Evolutionary conservation across 2,113 vertebrate species (phyloP).

Genomic region (Oncorhynchus gorbuscha): DNA sequence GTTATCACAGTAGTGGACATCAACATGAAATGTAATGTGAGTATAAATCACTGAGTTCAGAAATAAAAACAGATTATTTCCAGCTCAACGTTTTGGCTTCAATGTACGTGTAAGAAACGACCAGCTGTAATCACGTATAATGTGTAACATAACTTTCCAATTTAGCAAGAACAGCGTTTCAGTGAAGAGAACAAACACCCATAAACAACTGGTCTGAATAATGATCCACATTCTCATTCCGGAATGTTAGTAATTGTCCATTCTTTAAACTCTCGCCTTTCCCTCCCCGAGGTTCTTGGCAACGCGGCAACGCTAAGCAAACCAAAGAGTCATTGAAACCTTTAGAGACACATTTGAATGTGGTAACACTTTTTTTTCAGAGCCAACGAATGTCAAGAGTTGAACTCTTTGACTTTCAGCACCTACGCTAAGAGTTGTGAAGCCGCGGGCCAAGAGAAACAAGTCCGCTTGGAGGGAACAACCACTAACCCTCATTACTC

Average conservation of each 20-base stretch:
- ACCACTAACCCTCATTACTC: conserved; percentile 35
- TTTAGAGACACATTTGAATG: conserved; percentile 23
- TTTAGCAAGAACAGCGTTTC: neutral
- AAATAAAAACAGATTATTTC: too few relatives aligned
- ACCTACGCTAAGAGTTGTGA: conserved; percentile 45
- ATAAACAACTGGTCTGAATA: conserved; percentile 5
- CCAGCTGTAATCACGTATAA: too few relatives aligned
- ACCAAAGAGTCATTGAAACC: conserved; percentile 53
- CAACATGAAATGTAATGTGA: neutral
- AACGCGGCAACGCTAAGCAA: conserved; percentile 17
- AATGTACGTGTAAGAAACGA: too few relatives aligned
- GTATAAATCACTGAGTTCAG: neutral
- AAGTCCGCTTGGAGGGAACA: conserved; percentile 38
- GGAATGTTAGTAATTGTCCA: conserved; percentile 34
- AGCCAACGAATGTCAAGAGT: conserved; percentile 42
- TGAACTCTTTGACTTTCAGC: conserved; percentile 29
- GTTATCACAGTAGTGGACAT: neutral
- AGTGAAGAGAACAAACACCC: neutral
- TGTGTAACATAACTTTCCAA: too few relatives aligned
- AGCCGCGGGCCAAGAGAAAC: conserved; percentile 52
- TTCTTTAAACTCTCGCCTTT: conserved; percentile 25
- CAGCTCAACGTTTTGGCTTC: too few relatives aligned
- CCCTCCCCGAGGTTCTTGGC: conserved; percentile 20
- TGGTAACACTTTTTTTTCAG: conserved; percentile 30
- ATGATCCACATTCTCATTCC: conserved; percentile 13